Evolutionary conservation across 2,797 vertebrate genomes (phyloP).

Genomic region (Sebastiscus tertius): DNA sequence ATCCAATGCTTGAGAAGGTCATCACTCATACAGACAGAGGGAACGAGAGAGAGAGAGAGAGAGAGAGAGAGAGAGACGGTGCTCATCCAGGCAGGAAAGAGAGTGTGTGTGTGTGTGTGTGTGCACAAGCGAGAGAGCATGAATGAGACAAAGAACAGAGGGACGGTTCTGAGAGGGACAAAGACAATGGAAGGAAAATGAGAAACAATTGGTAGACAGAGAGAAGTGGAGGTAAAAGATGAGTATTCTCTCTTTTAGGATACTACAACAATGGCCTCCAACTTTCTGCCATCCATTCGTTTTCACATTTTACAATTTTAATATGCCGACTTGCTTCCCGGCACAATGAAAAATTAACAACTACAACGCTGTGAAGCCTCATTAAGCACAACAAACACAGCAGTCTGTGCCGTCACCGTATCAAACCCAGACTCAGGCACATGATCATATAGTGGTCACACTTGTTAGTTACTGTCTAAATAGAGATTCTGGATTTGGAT

Average conservation of each 20-base stretch:
- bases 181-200: not conserved
- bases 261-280: not conserved
- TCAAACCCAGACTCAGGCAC: not conserved
- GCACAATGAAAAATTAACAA: not conserved
- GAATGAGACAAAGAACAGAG: conserved; percentile 25
- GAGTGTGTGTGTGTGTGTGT: conserved; percentile 6
- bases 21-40: conserved; percentile 59
- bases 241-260: not conserved
- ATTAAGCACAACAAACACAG: not conserved
- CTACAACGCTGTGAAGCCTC: not conserved
- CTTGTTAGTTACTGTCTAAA: not conserved
- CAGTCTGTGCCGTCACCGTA: not conserved
- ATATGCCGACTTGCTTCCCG: not conserved
- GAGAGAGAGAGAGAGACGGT: conserved; percentile 1
- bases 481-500: not conserved
- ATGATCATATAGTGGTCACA: not conserved
- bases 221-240: not conserved
- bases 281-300: not conserved
- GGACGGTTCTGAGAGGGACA: not conserved
- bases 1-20: conserved; percentile 57
- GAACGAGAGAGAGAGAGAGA: not conserved
- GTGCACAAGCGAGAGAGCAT: not conserved
- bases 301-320: not conserved
- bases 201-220: not conserved
- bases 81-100: conserved; percentile 36